Conservation (phyloP, 1,140 invertebrate genomes). For the Drosophila kepulauana region DNA sequence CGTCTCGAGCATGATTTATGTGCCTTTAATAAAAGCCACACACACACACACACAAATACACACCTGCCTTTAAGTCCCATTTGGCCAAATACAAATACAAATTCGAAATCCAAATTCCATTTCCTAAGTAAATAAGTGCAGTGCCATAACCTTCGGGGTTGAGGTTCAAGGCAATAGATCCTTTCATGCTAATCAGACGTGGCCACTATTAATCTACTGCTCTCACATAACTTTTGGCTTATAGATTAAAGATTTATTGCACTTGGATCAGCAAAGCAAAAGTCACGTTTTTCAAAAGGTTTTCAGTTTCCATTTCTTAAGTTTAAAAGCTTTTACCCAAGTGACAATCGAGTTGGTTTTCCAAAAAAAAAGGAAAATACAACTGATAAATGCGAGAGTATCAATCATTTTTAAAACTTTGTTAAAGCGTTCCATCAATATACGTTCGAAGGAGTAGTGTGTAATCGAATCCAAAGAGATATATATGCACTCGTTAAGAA, state of each 20-base stretch:
- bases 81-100: slow-evolving; percentile 3
- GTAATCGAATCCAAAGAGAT: not conserved
- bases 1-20: slow-evolving; percentile 72
- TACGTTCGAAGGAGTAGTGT: not conserved
- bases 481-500: not conserved
- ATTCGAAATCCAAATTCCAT: slow-evolving; percentile 14
- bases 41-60: too few relatives aligned
- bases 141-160: not conserved
- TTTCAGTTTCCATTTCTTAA: not conserved
- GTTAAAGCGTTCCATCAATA: slow-evolving; percentile 2
- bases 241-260: slow-evolving; percentile 18
- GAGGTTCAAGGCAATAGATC: not conserved
- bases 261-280: not conserved
- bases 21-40: slow-evolving; percentile 53
- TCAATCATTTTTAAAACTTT: slow-evolving; percentile 20
- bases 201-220: slow-evolving; percentile 15
- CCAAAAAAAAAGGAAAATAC: too few relatives aligned
- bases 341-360: slow-evolving; percentile 9
- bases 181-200: slow-evolving; percentile 6
- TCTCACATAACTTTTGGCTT: not conserved
- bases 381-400: slow-evolving; percentile 10
- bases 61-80: slow-evolving; percentile 51
- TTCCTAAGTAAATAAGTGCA: slow-evolving; percentile 36
- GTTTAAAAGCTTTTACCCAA: slow-evolving; percentile 6
- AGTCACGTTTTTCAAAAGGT: slow-evolving; percentile 6